phyloP scores from a whole-genome alignment of 2,888 invertebrate species.

The Lithophane leautieri region DNA sequence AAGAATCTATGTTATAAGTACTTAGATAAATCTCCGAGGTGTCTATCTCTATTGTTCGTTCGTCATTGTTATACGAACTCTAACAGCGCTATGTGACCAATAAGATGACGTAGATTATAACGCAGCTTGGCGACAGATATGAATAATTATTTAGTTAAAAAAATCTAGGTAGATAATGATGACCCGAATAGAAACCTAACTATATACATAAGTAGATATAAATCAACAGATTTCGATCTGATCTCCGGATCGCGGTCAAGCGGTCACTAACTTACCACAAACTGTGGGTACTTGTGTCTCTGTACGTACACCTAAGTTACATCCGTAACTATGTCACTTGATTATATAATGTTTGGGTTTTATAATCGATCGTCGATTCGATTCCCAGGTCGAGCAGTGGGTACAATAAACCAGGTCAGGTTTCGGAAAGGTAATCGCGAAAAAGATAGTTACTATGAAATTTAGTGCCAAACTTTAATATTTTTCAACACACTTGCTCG shows the following conservation, averaged over 20 bases:
- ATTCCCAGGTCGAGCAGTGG: conserved; percentile 24
- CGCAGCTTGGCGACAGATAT: not conserved
- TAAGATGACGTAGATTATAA: not conserved
- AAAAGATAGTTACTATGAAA: not conserved
- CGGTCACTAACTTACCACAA: conserved; percentile 43
- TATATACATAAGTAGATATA: conserved; percentile 1
- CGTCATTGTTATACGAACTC: not conserved
- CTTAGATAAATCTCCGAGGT: not conserved
- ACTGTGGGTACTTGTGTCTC: conserved; percentile 16
- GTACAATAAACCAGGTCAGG: not conserved
- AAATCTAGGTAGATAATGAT: not conserved
- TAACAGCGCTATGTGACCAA: not conserved
- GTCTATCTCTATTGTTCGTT: not conserved
- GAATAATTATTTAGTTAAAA: not conserved
- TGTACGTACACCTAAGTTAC: conserved; percentile 19
- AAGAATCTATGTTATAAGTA: not conserved
- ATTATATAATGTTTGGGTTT: conserved; percentile 36
- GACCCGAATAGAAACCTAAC: not conserved
- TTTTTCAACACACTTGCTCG: no score
- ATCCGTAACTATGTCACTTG: conserved; percentile 39
- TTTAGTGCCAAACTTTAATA: no score
- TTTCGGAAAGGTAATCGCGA: conserved; percentile 7
- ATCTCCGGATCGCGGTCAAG: conserved; percentile 53
- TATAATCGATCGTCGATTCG: conserved; percentile 26
- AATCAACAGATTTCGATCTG: conserved; percentile 6